Evolutionary conservation across 2,888 invertebrate genomes (phyloP).

Genomic region (Archips crataeganus): DNA sequence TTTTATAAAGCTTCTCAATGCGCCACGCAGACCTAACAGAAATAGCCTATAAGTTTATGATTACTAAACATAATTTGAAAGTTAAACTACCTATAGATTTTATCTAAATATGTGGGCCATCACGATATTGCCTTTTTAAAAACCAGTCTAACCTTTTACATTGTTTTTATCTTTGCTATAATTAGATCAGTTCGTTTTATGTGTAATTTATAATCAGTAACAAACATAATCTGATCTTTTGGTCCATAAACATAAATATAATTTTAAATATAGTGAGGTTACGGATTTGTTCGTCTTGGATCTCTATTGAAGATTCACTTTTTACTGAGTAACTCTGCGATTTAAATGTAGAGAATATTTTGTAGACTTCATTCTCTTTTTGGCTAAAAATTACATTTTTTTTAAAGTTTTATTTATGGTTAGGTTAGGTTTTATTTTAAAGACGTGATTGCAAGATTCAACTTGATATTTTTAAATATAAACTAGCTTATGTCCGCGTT

Average conservation of each 20-base stretch:
- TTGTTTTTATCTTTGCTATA: conserved; percentile 36
- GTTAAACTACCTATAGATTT: conserved; percentile 19
- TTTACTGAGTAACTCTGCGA: neutral
- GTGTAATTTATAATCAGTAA: conserved; percentile 53
- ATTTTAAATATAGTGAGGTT: conserved; percentile 16
- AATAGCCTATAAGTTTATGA: neutral
- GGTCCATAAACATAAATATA: conserved; percentile 54
- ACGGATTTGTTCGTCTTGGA: conserved; percentile 24
- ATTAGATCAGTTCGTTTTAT: conserved; percentile 45
- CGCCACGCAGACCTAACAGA: neutral
- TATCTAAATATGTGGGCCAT: conserved; percentile 34
- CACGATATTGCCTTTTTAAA: conserved; percentile 35
- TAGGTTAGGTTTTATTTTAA: too few relatives aligned
- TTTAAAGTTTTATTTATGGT: too few relatives aligned
- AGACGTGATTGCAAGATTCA: too few relatives aligned
- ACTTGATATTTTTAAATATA: too few relatives aligned
- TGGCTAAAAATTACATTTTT: too few relatives aligned
- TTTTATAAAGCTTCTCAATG: neutral
- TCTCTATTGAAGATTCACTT: neutral
- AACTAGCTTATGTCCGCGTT: too few relatives aligned
- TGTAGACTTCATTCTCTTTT: too few relatives aligned
- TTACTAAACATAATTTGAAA: conserved; percentile 29
- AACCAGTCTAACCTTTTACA: conserved; percentile 34
- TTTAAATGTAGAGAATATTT: too few relatives aligned
- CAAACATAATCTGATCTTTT: conserved; percentile 51